A percentile compares a stretch with the other conserved stretches of the same genome.
phyloP scores from a whole-genome alignment of 2,888 invertebrate genomes.

The Eulithis prunata region DNA sequence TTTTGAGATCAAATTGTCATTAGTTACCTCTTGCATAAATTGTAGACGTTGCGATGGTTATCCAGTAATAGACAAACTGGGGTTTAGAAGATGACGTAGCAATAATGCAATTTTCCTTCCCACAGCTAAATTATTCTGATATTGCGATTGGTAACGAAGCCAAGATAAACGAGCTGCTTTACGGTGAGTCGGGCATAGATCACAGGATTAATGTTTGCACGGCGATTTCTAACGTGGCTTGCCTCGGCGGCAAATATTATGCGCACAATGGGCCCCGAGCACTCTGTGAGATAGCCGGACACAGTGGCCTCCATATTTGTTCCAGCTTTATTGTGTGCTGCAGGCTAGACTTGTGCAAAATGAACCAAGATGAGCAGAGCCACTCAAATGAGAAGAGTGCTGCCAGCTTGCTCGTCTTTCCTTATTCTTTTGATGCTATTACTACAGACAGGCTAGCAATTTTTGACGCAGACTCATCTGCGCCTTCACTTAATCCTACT shows the following conservation, averaged over 20 bases:
- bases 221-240: constrained; percentile 44
- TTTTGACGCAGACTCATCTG: too few relatives aligned
- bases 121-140: constrained; percentile 24
- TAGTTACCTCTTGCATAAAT: background rate
- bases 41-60: too few relatives aligned
- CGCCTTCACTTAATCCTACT: too few relatives aligned
- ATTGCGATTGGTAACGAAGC: constrained; percentile 35
- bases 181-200: constrained; percentile 45
- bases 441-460: too few relatives aligned
- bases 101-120: background rate
- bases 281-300: constrained; percentile 36
- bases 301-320: constrained; percentile 30
- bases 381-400: too few relatives aligned
- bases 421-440: too few relatives aligned
- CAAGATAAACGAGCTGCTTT: constrained; percentile 38
- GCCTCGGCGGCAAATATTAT: constrained; percentile 44
- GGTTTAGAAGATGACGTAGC: background rate
- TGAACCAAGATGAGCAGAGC: constrained; percentile 6
- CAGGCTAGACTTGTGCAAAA: constrained; percentile 19
- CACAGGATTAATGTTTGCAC: constrained; percentile 53
- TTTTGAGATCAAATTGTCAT: background rate
- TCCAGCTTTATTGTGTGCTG: constrained; percentile 34
- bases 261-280: constrained; percentile 39
- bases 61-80: too few relatives aligned
- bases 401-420: too few relatives aligned